phyloP scores from a whole-genome alignment of 2,113 vertebrate genomes.

The Periophthalmodon schlosseri region DNA sequence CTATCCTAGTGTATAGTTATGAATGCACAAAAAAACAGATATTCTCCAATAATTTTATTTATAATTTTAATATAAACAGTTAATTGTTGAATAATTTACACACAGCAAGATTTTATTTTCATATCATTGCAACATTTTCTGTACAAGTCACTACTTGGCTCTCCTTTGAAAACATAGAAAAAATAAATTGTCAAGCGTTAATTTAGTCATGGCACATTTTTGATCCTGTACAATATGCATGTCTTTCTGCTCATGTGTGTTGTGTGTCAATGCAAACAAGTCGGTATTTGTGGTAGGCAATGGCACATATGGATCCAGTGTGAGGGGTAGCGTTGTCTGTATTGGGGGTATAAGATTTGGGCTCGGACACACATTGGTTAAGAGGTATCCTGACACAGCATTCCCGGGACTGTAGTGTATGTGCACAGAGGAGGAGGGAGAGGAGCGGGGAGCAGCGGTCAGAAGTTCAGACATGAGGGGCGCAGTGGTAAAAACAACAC shows the following conservation, averaged over 20 bases:
- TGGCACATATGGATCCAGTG: constrained; percentile 81
- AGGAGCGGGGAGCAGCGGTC: constrained; percentile 48
- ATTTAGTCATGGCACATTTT: constrained; percentile 80
- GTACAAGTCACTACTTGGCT: constrained; percentile 89
- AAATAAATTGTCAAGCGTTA: constrained; percentile 81
- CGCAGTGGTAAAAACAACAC: constrained; percentile 46
- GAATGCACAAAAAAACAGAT: constrained; percentile 38
- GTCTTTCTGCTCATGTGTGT: constrained; percentile 45
- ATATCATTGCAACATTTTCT: constrained; percentile 85
- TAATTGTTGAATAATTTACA: constrained; percentile 96
- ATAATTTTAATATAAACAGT: constrained; percentile 98
- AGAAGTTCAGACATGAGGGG: constrained; percentile 45
- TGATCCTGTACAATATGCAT: constrained; percentile 78
- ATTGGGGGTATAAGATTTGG: neutral
- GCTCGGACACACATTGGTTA: constrained; percentile 31
- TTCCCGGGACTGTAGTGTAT: constrained; percentile 59
- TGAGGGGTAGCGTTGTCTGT: constrained; percentile 66
- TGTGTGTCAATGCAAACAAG: constrained; percentile 39
- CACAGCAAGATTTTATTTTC: constrained; percentile 85
- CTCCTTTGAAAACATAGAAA: constrained; percentile 87
- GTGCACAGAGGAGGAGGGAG: constrained; percentile 55
- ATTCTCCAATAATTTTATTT: constrained; percentile 90
- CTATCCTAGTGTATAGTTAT: neutral
- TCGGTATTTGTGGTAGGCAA: constrained; percentile 65
- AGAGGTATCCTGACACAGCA: constrained; percentile 72